Evolutionary conservation across 2,113 vertebrate genomes (phyloP), one percentile per base, ranked within the genome.

Genomic region (Romanogobio albipinnatus): DNA sequence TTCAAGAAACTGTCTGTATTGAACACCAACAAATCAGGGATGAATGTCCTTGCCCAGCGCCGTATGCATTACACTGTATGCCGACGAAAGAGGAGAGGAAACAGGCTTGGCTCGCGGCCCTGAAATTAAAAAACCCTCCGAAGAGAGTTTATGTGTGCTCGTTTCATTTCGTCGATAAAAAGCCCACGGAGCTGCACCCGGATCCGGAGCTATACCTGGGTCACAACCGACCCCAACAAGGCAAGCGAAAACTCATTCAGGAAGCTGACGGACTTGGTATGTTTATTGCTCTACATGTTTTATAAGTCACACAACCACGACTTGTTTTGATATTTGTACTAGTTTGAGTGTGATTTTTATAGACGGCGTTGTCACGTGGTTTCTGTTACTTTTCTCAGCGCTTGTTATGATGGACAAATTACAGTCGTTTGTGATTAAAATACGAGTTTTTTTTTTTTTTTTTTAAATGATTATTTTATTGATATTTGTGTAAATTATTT

Each of bases 91-190:
- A 26, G 9, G 59, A 62, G 36, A 85, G 77, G 14, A 80, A 70
- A 47, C 76, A 3, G n/a, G 84, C 76, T 29, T 85, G 76, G 84
- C 39, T 73, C 3, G 49, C 33, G 24, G 29, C 66, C 9, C 7
- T 80, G 3, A 85, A 80, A 33, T 73, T 80, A 10, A 85, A 85
- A 74, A 73, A 24, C 19, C 84, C 84, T 39, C 77, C 76, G 10
- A 81, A 85, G 36, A 81, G n/a, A 80, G 76, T 85, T 22, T 85
- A 85, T n/a, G 68, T 85, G 9, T 85, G 76, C 36, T 74, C 51
- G 0, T 74, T 71, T 59, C 76, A 81, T 49, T 85, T 85, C 22
- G 36, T 80, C 19, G 66, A 85, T 22, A 70, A 80, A 26, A 80
- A 73, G 22, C 76, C 76, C 9, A 85, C 84, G 3, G 84, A 85